Percentiles rank a stretch among this genome's conserved stretches.
These are phyloP conservation scores for Isichthys henryi DNA, from an alignment of 2,113 vertebrate genomes.

Conservation along the genomic window DNA sequence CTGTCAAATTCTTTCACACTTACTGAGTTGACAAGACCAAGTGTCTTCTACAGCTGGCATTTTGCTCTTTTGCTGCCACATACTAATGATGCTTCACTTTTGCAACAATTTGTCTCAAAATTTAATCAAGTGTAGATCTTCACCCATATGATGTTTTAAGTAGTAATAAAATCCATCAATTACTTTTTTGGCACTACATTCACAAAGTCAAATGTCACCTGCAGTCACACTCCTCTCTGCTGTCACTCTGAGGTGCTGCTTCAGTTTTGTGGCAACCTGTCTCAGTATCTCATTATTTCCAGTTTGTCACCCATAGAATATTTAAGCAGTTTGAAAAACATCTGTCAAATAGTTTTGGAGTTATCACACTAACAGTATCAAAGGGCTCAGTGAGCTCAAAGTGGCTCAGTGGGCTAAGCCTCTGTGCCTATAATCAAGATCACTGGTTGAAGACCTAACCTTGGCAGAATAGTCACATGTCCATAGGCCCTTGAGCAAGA, in stretches of 20 bases:
- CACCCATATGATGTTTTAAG: background rate
- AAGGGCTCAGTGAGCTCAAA: background rate
- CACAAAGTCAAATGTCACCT: background rate
- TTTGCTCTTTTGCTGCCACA: background rate
- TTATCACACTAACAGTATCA: background rate
- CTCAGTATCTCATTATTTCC: background rate
- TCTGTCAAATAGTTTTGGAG: background rate
- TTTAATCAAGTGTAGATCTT: background rate
- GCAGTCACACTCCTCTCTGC: background rate
- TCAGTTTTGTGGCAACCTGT: background rate
- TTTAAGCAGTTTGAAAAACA: background rate
- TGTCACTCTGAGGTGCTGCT: too few relatives aligned
- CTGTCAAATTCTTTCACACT: too few relatives aligned
- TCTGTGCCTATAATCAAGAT: background rate
- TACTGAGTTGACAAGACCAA: background rate
- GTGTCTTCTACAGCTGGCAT: background rate
- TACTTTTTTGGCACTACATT: background rate
- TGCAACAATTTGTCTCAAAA: background rate
- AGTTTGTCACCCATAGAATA: background rate
- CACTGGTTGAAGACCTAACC: background rate
- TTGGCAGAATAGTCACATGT: background rate
- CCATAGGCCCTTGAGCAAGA: background rate
- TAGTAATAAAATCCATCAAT: background rate
- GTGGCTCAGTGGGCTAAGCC: too few relatives aligned
- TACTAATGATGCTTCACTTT: background rate